Base-by-base conservation (phyloP, 2,888 invertebrate species). In the Asteroscopus sphinx region DNA sequence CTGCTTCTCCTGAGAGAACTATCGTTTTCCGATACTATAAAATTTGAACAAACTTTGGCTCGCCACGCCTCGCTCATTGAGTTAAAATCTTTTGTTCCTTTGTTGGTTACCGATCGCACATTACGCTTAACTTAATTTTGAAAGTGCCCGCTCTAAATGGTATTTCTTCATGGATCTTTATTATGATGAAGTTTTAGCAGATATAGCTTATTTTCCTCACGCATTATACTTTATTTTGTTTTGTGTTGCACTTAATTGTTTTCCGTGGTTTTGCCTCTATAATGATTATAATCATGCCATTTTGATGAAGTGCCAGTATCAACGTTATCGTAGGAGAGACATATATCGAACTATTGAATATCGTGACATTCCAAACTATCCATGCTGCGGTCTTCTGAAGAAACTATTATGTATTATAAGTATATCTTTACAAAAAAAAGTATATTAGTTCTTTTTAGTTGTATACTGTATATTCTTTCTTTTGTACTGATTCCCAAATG, bases 1-100 rank as follows among this genome's bases (percentile, higher is more conserved):
- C 60, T 47, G 60, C 59, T 55, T 41, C 61, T 62, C 52, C 26
- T 2, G 41, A 44, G 56, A 72, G 69, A 76, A 70, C 76, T 77
- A 85, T 87, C 80, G 82, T 78, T 86, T 87, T 83, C 83, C 84
- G 78, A 85, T 85, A 76, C 83, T 72, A 82, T 86, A 82, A 83
- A 87, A 79, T 83, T 74, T 72, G 67, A 77, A 66, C 73, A 77
- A 82, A 83, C 77, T 83, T 77, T 54, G 66, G 65, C 25, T 48
- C 63, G 62, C 73, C 77, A 81, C 85, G 85, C 86, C 84, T 79
- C 63, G 58, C 51, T 81, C 76, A 81, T 86, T 82, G 73, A 75
- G 66, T 73, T 71, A 71, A n/a, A 81, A 83, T 79, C 82, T 81
- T 83, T 83, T 83, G 83, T 85, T 81, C 83, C 59, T 78, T 82